Evolutionary conservation across 2,113 vertebrate genomes (phyloP).

Genomic region (Poicephalus gulielmi): DNA sequence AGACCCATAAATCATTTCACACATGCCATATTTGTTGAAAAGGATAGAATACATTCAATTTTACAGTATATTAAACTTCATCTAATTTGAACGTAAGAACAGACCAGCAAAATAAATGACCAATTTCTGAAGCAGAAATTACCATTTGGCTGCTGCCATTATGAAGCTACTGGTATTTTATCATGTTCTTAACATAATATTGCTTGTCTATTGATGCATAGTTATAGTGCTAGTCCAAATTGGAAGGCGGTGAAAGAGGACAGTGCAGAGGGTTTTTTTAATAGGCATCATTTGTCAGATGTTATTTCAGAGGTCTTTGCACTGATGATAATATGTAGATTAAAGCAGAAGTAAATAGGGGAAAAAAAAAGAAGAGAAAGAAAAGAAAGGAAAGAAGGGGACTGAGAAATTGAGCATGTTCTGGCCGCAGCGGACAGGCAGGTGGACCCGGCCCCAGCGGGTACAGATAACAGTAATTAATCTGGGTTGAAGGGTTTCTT

Average conservation of each 20-base stretch:
- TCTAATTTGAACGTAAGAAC: constrained; percentile 84
- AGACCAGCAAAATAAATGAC: constrained; percentile 86
- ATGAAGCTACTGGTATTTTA: constrained; percentile 80
- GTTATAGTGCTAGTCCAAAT: constrained; percentile 80
- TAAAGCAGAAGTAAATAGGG: constrained; percentile 73
- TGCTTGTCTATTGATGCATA: constrained; percentile 84
- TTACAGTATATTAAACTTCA: constrained; percentile 86
- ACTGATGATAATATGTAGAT: constrained; percentile 81
- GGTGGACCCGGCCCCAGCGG: neutral
- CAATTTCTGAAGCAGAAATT: constrained; percentile 88
- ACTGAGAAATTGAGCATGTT: neutral
- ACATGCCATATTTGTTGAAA: constrained; percentile 78
- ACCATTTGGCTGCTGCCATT: constrained; percentile 84
- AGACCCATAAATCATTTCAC: constrained; percentile 80
- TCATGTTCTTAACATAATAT: constrained; percentile 86
- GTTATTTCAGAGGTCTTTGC: constrained; percentile 78
- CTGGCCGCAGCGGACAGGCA: neutral
- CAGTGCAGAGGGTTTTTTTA: constrained; percentile 73
- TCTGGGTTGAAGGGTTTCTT: constrained; percentile 35
- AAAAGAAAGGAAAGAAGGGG: neutral
- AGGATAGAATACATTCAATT: constrained; percentile 84
- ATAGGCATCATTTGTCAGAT: constrained; percentile 81
- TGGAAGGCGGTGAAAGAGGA: constrained; percentile 79
- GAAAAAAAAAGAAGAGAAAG: neutral
- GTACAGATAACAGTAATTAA: constrained; percentile 53